These are phyloP conservation scores for Clamator glandarius DNA, from an alignment of 2,797 vertebrate genomes.

Conservation along the genomic window DNA sequence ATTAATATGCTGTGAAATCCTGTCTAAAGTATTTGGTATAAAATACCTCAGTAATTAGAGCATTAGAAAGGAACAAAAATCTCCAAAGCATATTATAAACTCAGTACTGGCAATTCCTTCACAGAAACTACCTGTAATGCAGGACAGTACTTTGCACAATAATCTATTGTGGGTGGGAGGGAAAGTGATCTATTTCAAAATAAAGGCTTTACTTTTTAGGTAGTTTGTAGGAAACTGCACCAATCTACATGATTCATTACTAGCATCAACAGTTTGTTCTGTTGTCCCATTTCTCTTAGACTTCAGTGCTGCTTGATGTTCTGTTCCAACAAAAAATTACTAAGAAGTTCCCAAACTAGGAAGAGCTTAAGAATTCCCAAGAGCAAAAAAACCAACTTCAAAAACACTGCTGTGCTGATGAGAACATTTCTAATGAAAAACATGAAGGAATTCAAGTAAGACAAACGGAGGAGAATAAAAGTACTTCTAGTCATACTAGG, in stretches of 20 bases:
- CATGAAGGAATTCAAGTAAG: not conserved
- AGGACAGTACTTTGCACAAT: not conserved
- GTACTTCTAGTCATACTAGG: not conserved
- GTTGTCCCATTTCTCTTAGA: not conserved
- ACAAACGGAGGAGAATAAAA: not conserved
- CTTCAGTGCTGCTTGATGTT: not conserved
- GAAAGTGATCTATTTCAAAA: not conserved
- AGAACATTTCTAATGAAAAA: not conserved
- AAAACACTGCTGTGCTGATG: not conserved
- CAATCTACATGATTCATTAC: not conserved
- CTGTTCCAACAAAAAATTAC: not conserved
- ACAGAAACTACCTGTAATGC: not conserved
- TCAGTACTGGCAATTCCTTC: not conserved
- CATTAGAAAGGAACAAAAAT: not conserved
- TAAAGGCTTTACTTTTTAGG: not conserved
- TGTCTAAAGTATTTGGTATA: not conserved
- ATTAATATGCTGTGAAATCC: conserved; percentile 31
- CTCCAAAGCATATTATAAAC: not conserved
- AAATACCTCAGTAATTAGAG: not conserved
- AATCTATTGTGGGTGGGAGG: not conserved
- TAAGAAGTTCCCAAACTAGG: not conserved
- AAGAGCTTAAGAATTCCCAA: not conserved
- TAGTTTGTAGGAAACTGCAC: not conserved
- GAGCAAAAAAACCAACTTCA: not conserved
- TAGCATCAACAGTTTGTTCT: not conserved